These are phyloP conservation scores for Hypomecis atomaria DNA, from an alignment of 2,888 invertebrate species.

Conservation along the genomic window DNA sequence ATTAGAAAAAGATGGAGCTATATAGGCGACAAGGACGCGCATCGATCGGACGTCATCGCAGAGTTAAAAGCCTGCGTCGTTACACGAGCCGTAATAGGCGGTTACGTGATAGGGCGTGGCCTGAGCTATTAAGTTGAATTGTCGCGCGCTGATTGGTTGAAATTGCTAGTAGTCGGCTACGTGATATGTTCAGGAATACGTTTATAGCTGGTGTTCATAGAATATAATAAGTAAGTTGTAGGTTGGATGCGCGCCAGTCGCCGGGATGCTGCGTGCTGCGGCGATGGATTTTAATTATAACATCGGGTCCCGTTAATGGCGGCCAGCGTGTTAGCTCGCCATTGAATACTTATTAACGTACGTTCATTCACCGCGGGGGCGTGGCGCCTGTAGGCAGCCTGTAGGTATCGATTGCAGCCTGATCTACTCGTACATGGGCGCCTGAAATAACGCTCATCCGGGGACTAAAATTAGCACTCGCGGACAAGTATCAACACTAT, in stretches of 20 bases:
- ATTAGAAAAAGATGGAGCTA: slow-evolving; percentile 64
- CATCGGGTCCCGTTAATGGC: slow-evolving; percentile 68
- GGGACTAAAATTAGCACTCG: slow-evolving; percentile 7
- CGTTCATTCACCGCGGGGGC: slow-evolving; percentile 57
- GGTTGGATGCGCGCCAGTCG: slow-evolving; percentile 80
- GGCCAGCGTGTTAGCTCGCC: slow-evolving; percentile 50
- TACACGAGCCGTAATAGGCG: slow-evolving; percentile 84
- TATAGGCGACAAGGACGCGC: slow-evolving; percentile 58
- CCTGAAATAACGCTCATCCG: slow-evolving; percentile 9
- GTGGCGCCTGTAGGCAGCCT: slow-evolving; percentile 42
- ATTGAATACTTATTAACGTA: slow-evolving; percentile 60
- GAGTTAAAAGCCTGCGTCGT: slow-evolving; percentile 84
- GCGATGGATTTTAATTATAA: slow-evolving; percentile 78
- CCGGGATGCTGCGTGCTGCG: slow-evolving; percentile 68
- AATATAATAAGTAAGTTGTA: slow-evolving; percentile 83
- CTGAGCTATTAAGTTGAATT: slow-evolving; percentile 82
- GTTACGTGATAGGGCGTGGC: slow-evolving; percentile 85
- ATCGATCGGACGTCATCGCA: slow-evolving; percentile 78
- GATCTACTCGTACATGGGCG: slow-evolving; percentile 16
- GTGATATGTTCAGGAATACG: slow-evolving; percentile 85
- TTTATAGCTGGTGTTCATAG: slow-evolving; percentile 82
- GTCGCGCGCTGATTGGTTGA: slow-evolving; percentile 84
- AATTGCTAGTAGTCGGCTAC: slow-evolving; percentile 83
- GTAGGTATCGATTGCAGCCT: slow-evolving; percentile 42
- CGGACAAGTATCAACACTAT: slow-evolving; percentile 1